Base-by-base conservation (phyloP, 2,797 vertebrate genomes). In the Acipenser oxyrinchus region DNA sequence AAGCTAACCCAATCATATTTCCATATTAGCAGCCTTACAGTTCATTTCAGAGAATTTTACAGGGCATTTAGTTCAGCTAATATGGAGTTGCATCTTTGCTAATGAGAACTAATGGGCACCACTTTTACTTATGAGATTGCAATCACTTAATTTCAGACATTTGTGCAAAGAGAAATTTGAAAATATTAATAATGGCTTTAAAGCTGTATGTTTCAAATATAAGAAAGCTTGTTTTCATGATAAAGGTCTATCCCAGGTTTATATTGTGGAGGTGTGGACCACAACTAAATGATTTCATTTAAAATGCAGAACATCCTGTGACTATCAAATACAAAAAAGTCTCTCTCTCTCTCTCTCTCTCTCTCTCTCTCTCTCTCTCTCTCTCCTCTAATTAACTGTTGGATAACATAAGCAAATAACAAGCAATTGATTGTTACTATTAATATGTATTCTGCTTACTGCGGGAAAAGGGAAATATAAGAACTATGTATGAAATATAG, bases 81-180 rank as follows among this genome's bases (percentile, higher is more conserved):
- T 71, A 49, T 37, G 61, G 37, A 67, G 66, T 60, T 51, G 66
- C 50, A 52, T 67, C 62, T 8, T 52, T 60, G 62, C 62, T 71
- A 71, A 71, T 71, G 66, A 67, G 66, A 67, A 71, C 61, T 71
- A 71, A 71, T 70, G 52, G 66, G 53, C 18, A 51, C 61, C 18
- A 37, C 6, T 10, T 12, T 62, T 62, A 23, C 10, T 62, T n/a
- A 58, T 58, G 12, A 58, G 15, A 11, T n/a, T 70, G 62, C 62
- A 57, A 63, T 48, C 60, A 63, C 53, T 66, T 66, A 62, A 70
- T 66, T 66, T 70, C 37, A 51, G 60, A 11, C 65, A 62, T 70
- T 66, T 70, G 69, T 58, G 58, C 60, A 66, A 66, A 63, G 64
- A 64, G 64, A 70, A 66, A 70, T 53, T 63, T 62, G 37, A 62